These are phyloP conservation scores for Proisotoma minuta DNA, from an alignment of 2,888 invertebrate genomes.

Conservation along the genomic window DNA sequence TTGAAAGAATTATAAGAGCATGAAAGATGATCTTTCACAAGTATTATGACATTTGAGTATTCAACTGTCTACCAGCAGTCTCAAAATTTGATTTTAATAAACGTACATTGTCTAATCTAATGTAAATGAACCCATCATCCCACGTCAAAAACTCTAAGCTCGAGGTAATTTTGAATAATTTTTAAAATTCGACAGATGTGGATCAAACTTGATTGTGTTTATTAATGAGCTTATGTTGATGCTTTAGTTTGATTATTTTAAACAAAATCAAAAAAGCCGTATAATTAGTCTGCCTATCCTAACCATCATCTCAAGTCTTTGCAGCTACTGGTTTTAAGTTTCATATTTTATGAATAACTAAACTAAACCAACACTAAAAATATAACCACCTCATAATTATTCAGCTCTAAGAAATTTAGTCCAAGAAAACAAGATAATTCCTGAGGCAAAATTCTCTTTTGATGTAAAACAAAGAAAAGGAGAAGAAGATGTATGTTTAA, in stretches of 20 bases:
- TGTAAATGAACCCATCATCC: conserved; percentile 18
- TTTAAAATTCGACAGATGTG: conserved; percentile 7
- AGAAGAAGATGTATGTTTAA: not conserved
- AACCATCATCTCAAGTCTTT: not conserved
- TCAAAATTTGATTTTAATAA: not conserved
- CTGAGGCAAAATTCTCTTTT: not conserved
- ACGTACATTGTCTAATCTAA: not conserved
- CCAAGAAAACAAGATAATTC: not conserved
- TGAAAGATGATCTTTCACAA: conserved; percentile 5
- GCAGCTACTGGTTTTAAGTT: conserved; percentile 14
- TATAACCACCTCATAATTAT: not conserved
- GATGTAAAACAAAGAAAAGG: conserved; percentile 4
- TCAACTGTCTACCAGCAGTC: conserved; percentile 15
- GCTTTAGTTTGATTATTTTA: conserved; percentile 1
- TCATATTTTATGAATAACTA: not conserved
- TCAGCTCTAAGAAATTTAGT: not conserved
- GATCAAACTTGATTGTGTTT: not conserved
- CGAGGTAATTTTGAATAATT: conserved; percentile 1
- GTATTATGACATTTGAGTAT: conserved; percentile 11
- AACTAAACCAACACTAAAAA: not conserved
- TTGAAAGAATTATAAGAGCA: not conserved
- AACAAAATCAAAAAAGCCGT: not conserved
- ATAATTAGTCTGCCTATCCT: not conserved
- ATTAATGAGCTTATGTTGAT: not conserved
- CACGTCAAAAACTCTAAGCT: not conserved